Evolutionary conservation across 2,797 vertebrate species (phyloP).

Genomic region (Cryptoblepharus egeriae): DNA sequence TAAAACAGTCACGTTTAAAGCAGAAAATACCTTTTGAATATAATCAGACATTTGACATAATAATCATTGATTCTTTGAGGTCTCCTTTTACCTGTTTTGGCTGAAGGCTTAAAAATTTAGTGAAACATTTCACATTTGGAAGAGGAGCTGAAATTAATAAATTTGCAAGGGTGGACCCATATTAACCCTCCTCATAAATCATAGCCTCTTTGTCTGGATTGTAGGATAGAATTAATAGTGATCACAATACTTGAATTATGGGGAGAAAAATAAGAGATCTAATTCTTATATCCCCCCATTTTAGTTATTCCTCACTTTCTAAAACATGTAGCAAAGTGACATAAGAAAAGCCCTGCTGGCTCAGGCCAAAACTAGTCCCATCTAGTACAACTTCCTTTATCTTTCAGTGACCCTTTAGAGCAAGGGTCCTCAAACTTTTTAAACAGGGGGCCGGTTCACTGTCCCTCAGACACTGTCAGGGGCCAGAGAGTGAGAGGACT

Average conservation of each 20-base stretch:
- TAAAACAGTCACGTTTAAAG: constrained; percentile 11
- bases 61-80: not conserved
- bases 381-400: too few species aligned
- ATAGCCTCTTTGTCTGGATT: not conserved
- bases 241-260: not conserved
- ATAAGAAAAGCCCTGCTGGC: too few species aligned
- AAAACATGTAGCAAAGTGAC: too few species aligned
- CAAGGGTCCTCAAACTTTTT: too few species aligned
- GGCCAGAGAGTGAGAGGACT: too few species aligned
- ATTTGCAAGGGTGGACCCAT: not conserved
- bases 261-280: not conserved
- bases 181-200: not conserved
- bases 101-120: not conserved
- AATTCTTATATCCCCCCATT: not conserved
- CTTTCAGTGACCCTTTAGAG: too few species aligned
- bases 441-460: too few species aligned
- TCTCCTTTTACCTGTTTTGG: constrained; percentile 8
- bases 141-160: not conserved
- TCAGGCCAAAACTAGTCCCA: too few species aligned
- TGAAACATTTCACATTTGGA: not conserved
- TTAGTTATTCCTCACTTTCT: too few species aligned
- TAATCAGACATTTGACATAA: not conserved
- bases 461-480: too few species aligned
- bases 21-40: not conserved
- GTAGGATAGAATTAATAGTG: not conserved